Base-by-base conservation (phyloP, 2,797 vertebrate species). In the Aulostomus chinensis region DNA sequence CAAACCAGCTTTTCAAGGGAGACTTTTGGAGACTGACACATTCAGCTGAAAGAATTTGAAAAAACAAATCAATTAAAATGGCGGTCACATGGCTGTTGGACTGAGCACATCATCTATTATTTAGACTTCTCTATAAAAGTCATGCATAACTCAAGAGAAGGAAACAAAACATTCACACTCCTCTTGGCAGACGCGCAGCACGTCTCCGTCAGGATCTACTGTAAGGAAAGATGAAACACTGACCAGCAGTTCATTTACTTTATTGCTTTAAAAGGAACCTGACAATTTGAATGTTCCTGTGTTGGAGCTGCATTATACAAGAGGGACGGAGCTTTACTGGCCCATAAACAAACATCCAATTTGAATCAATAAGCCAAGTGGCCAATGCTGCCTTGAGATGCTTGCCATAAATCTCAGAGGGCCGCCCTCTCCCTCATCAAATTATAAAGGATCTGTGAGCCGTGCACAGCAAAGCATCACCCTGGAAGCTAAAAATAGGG, bases 391-490 rank as follows among this genome's bases (percentile, higher is more conserved):
- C 78, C 76, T 77, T 72, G 53, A 86, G 75, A 84, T 56, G 58
- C 58, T 63, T 31, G 5, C 71, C 71, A 73, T 89, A 85, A 90
- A 91, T 90, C 85, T 89, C 75, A 3, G 35, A 65, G 69, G 74
- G 53, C 76, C 39, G 54, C 72, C 80, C 67, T 70, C 58, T 68
- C 62, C 60, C 82, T 90, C 86, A 88, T 92, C 91, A 92, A 91
- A 91, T 90, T 85, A 89, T 91, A 84, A 88, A 89, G 83, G 76
- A 79, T 87, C 86, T 56, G 53, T 81, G 71, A 87, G 80, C 82
- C 68, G 52, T 89, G 85, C 89, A 73, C 35, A 4, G 71, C 32
- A 40, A 81, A 73, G 81, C 76, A 75, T 84, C 66, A 67, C 76
- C 54, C 51, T 37, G 41, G 62, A 53, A 60, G 58, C 88, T 91